phyloP scores from a whole-genome alignment of 2,797 vertebrate species.

The Phataginus tricuspis region DNA sequence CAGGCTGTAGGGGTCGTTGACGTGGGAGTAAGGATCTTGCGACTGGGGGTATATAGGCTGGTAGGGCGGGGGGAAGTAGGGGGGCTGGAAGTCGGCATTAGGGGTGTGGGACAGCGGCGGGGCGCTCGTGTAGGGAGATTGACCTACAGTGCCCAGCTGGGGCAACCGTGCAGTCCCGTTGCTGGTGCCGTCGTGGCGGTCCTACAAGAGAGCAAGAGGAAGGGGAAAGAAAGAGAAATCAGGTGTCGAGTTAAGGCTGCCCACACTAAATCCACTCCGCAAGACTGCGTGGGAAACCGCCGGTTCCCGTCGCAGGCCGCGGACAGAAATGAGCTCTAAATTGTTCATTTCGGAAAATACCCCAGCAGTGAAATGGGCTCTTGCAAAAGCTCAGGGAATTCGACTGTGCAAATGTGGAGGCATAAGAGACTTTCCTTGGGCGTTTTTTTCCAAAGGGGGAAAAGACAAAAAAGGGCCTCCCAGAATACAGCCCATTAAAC shows the following conservation, averaged over 20 bases:
- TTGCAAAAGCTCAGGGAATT: not conserved
- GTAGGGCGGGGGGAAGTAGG: slow-evolving; percentile 96
- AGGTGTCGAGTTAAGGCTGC: slow-evolving; percentile 65
- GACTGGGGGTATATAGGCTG: slow-evolving; percentile 99
- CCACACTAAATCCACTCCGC: not conserved
- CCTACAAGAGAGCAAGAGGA: slow-evolving; percentile 83
- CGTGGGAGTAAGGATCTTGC: slow-evolving; percentile 99
- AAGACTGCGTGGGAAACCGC: not conserved
- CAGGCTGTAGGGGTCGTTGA: slow-evolving; percentile 98
- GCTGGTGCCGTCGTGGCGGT: slow-evolving; percentile 97
- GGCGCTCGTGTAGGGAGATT: slow-evolving; percentile 96
- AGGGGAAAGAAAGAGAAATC: slow-evolving; percentile 48
- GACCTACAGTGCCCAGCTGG: slow-evolving; percentile 97
- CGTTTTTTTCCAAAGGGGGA: not conserved
- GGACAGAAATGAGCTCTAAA: not conserved
- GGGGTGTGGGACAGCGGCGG: slow-evolving; percentile 97
- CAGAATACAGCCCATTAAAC: not conserved
- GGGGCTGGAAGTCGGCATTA: slow-evolving; percentile 97
- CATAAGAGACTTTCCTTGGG: not conserved
- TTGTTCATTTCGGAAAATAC: not conserved
- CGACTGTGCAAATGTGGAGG: not conserved
- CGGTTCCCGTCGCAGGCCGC: not conserved
- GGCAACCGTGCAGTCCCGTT: slow-evolving; percentile 97
- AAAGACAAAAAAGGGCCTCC: not conserved
- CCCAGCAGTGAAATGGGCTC: not conserved